Evolutionary conservation across 2,888 invertebrate species (phyloP).

Genomic region (Ophion ventricosus): DNA sequence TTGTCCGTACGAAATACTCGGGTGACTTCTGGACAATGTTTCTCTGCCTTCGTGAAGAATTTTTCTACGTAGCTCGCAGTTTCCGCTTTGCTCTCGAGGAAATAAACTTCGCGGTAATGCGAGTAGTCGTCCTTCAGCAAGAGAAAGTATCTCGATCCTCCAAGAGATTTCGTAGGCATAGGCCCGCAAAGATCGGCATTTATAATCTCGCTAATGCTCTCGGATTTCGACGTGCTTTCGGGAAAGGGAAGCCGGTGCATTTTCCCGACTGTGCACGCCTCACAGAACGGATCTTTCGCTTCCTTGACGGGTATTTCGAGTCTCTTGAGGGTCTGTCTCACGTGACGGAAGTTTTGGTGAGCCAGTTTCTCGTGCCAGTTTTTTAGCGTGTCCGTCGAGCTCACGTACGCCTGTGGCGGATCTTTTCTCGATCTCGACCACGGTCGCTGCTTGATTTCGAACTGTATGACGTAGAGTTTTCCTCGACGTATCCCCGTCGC

Average conservation of each 20-base stretch:
- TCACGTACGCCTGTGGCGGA: neutral
- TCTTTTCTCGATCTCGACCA: slow-evolving; percentile 1
- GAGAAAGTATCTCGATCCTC: slow-evolving; percentile 18
- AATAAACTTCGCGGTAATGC: neutral
- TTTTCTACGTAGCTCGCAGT: neutral
- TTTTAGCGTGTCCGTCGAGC: slow-evolving; percentile 59
- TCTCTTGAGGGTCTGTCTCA: slow-evolving; percentile 43
- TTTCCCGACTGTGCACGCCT: slow-evolving; percentile 51
- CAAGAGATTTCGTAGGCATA: slow-evolving; percentile 46
- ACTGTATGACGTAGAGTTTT: slow-evolving; percentile 60
- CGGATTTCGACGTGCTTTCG: slow-evolving; percentile 33
- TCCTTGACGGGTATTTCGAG: slow-evolving; percentile 18
- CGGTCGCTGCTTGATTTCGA: slow-evolving; percentile 5
- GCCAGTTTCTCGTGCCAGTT: slow-evolving; percentile 40
- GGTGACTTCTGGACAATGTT: slow-evolving; percentile 24
- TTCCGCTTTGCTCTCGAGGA: slow-evolving; percentile 23
- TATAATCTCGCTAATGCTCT: slow-evolving; percentile 56
- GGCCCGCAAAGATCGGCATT: slow-evolving; percentile 66
- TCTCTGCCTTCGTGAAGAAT: slow-evolving; percentile 39
- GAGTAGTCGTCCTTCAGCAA: slow-evolving; percentile 27
- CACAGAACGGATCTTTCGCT: slow-evolving; percentile 26
- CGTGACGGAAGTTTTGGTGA: slow-evolving; percentile 47
- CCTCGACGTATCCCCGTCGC: slow-evolving; percentile 48
- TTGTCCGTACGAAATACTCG: slow-evolving; percentile 57
- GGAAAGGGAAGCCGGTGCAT: slow-evolving; percentile 57